Conservation (phyloP, 2,113 vertebrate species). For the Panthera leo region DNA sequence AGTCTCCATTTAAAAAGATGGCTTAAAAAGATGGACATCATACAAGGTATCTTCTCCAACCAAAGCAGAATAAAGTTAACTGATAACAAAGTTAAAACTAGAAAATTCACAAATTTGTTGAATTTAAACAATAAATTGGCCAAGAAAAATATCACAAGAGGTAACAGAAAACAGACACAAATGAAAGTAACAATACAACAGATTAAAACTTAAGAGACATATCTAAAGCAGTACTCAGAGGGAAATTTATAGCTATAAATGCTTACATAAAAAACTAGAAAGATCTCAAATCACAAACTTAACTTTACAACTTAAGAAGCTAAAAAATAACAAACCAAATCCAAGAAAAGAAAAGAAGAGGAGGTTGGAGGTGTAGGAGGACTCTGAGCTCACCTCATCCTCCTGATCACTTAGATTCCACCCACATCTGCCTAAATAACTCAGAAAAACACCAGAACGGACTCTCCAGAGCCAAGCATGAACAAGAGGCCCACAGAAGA, state of each 20-base stretch:
- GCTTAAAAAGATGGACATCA: not conserved
- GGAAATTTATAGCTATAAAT: not conserved
- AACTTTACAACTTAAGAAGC: not conserved
- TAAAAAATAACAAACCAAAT: not conserved
- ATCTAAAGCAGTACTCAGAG: no score
- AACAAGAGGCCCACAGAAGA: no score
- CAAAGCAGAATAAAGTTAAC: not conserved
- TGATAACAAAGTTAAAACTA: not conserved
- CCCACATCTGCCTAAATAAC: no score
- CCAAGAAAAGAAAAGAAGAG: not conserved
- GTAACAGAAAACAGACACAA: not conserved
- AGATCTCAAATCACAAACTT: not conserved
- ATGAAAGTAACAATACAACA: not conserved
- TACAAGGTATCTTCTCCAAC: not conserved
- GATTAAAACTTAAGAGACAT: not conserved
- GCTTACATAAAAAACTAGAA: not conserved
- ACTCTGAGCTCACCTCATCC: no score
- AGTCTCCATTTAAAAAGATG: not conserved
- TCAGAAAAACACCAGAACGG: no score
- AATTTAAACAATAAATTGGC: not conserved
- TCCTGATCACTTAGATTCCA: no score
- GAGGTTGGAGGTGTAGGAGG: no score
- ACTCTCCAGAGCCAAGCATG: no score
- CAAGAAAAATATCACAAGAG: not conserved
- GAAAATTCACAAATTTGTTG: not conserved